Percentiles rank a stretch among this genome's conserved stretches.
phyloP scores from a whole-genome alignment of 2,888 invertebrate species.

The Megalurothrips usitatus region DNA sequence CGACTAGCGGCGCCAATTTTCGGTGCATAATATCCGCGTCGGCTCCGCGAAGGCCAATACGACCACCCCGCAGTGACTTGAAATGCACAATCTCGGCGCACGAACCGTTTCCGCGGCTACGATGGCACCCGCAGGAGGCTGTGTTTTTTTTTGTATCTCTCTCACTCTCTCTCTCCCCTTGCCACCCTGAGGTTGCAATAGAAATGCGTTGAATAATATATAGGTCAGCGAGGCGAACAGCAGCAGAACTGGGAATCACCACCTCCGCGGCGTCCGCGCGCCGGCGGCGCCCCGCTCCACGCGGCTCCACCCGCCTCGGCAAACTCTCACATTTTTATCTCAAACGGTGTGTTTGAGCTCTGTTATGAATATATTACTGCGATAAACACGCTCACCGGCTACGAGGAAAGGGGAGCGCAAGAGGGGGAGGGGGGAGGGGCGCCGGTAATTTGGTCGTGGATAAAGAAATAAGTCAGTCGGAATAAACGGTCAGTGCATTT shows the following conservation, averaged over 20 bases:
- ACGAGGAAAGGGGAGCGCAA: background rate
- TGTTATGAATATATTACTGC: slow-evolving; percentile 6
- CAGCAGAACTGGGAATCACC: too few relatives aligned
- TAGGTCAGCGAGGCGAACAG: too few relatives aligned
- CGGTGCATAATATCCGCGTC: too few relatives aligned
- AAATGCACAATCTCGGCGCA: too few relatives aligned
- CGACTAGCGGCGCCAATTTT: too few relatives aligned
- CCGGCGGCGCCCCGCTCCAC: background rate
- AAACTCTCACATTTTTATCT: background rate
- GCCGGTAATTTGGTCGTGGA: background rate
- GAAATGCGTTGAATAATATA: background rate
- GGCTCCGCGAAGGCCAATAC: too few relatives aligned
- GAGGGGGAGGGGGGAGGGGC: background rate
- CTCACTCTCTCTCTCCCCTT: too few relatives aligned
- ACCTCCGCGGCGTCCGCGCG: background rate
- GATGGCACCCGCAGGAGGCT: too few relatives aligned
- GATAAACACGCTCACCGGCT: background rate
- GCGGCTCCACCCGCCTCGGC: background rate
- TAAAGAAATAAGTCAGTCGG: slow-evolving; percentile 4
- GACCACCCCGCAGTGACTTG: too few relatives aligned
- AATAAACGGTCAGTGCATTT: background rate
- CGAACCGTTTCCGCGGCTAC: too few relatives aligned
- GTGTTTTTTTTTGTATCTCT: too few relatives aligned
- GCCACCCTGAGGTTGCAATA: background rate
- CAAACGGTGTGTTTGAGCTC: background rate